phyloP scores from a whole-genome alignment of 2,888 invertebrate species.

The Polyommatus iphigenia region DNA sequence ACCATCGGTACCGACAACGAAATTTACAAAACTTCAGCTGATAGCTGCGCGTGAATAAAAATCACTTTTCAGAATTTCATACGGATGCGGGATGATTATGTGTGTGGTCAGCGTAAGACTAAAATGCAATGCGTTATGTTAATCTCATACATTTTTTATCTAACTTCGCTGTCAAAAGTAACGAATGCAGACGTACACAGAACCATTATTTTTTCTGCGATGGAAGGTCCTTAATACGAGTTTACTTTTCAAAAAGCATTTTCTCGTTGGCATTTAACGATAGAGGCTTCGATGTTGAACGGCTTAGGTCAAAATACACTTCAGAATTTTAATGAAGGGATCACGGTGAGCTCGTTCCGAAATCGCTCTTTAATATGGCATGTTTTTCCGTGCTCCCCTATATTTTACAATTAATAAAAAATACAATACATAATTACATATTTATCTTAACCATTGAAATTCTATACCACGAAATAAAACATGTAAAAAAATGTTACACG shows the following conservation, averaged over 20 bases:
- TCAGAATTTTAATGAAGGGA: slow-evolving; percentile 20
- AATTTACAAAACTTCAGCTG: no score
- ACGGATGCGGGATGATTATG: no score
- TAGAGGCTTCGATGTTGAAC: slow-evolving; percentile 4
- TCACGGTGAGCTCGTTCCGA: background rate
- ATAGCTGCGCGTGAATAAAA: no score
- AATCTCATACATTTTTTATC: no score
- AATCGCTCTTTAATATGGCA: background rate
- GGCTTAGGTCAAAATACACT: slow-evolving; percentile 14
- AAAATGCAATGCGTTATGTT: no score
- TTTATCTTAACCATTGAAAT: background rate
- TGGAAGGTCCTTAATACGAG: background rate
- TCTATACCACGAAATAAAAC: no score
- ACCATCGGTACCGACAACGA: no score
- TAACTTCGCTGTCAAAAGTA: no score
- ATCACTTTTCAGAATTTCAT: no score
- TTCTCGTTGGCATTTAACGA: background rate
- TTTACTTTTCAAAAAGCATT: background rate
- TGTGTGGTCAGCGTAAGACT: no score
- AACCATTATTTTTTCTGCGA: background rate
- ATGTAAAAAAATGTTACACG: no score
- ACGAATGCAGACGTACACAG: background rate
- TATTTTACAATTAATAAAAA: background rate
- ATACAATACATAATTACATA: no score
- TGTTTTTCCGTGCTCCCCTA: background rate